These are phyloP conservation scores for Cyprinodon diabolis DNA, from an alignment of 2,797 vertebrate genomes.

Conservation along the genomic window DNA sequence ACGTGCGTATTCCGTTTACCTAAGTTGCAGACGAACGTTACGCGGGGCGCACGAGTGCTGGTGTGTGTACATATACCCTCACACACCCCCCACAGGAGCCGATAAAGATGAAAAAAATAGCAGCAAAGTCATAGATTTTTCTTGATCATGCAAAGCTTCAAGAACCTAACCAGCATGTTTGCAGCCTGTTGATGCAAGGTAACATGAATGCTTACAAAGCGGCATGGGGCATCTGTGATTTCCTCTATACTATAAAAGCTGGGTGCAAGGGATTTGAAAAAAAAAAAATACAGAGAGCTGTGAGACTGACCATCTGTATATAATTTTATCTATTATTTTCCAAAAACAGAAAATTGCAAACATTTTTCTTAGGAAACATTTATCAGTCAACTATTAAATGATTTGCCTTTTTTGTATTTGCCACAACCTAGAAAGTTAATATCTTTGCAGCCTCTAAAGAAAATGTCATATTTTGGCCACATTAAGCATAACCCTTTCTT, in stretches of 20 bases:
- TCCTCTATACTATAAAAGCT: slow-evolving; percentile 17
- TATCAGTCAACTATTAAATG: neutral
- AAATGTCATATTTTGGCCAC: neutral
- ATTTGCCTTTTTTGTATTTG: neutral
- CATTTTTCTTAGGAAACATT: slow-evolving; percentile 2
- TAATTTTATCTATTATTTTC: slow-evolving; percentile 4
- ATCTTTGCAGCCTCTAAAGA: neutral
- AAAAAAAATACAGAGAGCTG: slow-evolving; percentile 12
- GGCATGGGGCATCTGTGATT: slow-evolving; percentile 21
- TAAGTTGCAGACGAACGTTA: slow-evolving; percentile 23
- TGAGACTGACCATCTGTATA: slow-evolving; percentile 16
- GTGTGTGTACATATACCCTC: slow-evolving; percentile 5
- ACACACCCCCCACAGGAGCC: slow-evolving; percentile 29
- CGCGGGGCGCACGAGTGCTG: slow-evolving; percentile 16
- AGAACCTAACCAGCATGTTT: slow-evolving; percentile 41
- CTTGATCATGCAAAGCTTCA: slow-evolving; percentile 64
- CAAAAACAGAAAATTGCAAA: neutral
- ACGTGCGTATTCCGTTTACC: slow-evolving; percentile 30
- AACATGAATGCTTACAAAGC: slow-evolving; percentile 28
- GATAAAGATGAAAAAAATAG: slow-evolving; percentile 59
- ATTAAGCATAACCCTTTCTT: neutral
- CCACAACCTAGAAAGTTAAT: neutral
- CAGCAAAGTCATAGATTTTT: slow-evolving; percentile 54
- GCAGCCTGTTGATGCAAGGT: slow-evolving; percentile 46
- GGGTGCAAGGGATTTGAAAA: slow-evolving; percentile 18